A percentile compares a stretch with the other conserved stretches of the same genome.
These are phyloP conservation scores for Merodon equestris DNA, from an alignment of 2,888 invertebrate species.

Conservation along the genomic window DNA sequence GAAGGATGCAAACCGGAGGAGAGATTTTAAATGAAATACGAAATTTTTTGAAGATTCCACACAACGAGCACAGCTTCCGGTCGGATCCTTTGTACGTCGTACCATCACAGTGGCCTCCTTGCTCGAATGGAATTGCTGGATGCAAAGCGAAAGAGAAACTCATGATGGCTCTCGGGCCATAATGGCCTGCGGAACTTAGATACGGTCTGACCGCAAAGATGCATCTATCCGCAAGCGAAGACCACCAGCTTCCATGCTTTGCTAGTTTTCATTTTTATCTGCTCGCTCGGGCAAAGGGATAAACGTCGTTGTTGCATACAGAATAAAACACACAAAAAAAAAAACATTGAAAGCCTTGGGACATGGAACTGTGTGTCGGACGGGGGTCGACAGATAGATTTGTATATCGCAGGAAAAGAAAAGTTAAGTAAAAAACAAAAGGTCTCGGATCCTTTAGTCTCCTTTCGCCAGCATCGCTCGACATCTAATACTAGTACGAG, in stretches of 20 bases:
- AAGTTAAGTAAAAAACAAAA: constrained; percentile 25
- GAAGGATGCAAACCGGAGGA: constrained; percentile 22
- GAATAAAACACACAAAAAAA: no score
- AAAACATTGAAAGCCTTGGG: background rate
- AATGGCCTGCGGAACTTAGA: constrained; percentile 44
- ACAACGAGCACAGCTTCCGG: background rate
- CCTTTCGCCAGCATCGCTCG: constrained; percentile 35
- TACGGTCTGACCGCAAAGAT: constrained; percentile 48
- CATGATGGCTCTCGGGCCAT: constrained; percentile 18
- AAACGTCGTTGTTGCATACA: constrained; percentile 6
- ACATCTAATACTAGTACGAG: constrained; percentile 34
- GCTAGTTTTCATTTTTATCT: constrained; percentile 1
- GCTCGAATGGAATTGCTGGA: background rate
- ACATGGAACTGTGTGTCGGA: background rate
- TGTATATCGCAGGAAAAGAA: constrained; percentile 14
- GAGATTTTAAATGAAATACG: constrained; percentile 35
- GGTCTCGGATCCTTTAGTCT: constrained; percentile 19
- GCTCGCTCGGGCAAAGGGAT: no score
- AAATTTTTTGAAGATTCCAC: constrained; percentile 25
- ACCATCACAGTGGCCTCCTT: constrained; percentile 15
- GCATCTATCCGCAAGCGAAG: constrained; percentile 42
- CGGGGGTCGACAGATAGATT: constrained; percentile 2
- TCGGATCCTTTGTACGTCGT: constrained; percentile 9
- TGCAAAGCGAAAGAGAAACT: constrained; percentile 7
- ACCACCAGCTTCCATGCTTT: constrained; percentile 23